These are phyloP conservation scores for Pycnomerus fuliginosus DNA, from an alignment of 2,888 invertebrate genomes.

Conservation along the genomic window DNA sequence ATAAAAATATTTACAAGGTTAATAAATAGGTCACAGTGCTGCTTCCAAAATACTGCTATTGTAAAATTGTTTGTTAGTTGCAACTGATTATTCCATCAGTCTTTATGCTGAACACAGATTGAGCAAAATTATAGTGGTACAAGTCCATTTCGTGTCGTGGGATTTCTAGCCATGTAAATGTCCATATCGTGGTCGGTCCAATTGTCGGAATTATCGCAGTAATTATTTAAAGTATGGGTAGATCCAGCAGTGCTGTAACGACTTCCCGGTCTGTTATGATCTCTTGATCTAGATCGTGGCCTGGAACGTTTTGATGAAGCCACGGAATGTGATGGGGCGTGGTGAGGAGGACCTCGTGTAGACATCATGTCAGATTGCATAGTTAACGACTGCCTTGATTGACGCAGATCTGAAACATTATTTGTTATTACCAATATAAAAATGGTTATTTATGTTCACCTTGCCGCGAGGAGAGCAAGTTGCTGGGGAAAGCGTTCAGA, in stretches of 20 bases:
- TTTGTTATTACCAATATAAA: neutral
- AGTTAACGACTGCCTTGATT: constrained; percentile 82
- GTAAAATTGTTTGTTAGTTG: neutral
- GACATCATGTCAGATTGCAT: constrained; percentile 81
- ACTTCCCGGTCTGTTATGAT: constrained; percentile 71
- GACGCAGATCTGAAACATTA: constrained; percentile 67
- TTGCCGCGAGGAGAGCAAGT: constrained; percentile 74
- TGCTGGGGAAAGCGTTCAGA: constrained; percentile 66
- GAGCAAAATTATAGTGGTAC: constrained; percentile 66
- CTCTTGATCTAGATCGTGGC: constrained; percentile 76
- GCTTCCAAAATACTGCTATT: neutral
- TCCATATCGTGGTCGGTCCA: constrained; percentile 97
- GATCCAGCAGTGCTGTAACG: constrained; percentile 78
- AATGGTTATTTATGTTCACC: constrained; percentile 49
- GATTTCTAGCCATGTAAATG: constrained; percentile 91
- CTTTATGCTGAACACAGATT: constrained; percentile 12
- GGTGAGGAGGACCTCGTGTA: constrained; percentile 61
- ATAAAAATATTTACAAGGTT: neutral
- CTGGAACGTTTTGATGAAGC: constrained; percentile 60
- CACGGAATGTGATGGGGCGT: constrained; percentile 56
- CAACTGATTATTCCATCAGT: neutral
- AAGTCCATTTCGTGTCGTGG: constrained; percentile 80
- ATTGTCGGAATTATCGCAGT: constrained; percentile 86
- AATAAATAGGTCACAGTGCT: neutral
- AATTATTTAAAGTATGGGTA: constrained; percentile 77